Percentiles rank a stretch among this genome's conserved stretches.
Conservation (phyloP, 2,113 vertebrate species). For the Aspiorhynchus laticeps region DNA sequence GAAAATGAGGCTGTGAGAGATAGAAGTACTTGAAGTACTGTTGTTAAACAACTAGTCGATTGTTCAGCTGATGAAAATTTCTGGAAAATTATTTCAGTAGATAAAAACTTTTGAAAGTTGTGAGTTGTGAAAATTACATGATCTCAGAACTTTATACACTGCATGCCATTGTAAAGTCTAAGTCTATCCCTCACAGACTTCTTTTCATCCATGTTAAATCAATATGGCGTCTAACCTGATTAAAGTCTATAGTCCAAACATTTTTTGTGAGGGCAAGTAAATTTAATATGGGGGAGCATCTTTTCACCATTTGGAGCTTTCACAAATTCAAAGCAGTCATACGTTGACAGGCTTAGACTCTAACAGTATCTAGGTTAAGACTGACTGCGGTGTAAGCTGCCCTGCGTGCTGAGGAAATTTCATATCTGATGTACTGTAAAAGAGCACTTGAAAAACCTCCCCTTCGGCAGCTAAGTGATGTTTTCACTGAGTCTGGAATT, state of each 20-base stretch:
- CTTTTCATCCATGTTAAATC: too few species aligned
- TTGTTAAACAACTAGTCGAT: not conserved
- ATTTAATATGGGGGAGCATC: not conserved
- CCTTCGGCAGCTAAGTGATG: constrained; percentile 6
- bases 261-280: not conserved
- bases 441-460: not conserved
- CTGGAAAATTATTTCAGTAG: not conserved
- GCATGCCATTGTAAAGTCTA: too few species aligned
- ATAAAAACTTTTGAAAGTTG: too few species aligned
- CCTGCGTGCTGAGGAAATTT: not conserved
- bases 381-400: not conserved
- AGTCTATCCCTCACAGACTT: too few species aligned
- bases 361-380: constrained; percentile 6
- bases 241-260: not conserved
- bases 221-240: not conserved
- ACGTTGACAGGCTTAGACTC: not conserved
- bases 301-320: not conserved
- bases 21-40: not conserved
- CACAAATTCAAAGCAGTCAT: not conserved
- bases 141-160: too few species aligned
- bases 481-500: constrained; percentile 3
- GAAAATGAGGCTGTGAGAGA: not conserved
- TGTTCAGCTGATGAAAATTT: not conserved
- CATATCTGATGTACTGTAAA: not conserved
- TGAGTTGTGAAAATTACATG: too few species aligned